phyloP scores from a whole-genome alignment of 2,797 vertebrate genomes.

The Mus caroli region DNA sequence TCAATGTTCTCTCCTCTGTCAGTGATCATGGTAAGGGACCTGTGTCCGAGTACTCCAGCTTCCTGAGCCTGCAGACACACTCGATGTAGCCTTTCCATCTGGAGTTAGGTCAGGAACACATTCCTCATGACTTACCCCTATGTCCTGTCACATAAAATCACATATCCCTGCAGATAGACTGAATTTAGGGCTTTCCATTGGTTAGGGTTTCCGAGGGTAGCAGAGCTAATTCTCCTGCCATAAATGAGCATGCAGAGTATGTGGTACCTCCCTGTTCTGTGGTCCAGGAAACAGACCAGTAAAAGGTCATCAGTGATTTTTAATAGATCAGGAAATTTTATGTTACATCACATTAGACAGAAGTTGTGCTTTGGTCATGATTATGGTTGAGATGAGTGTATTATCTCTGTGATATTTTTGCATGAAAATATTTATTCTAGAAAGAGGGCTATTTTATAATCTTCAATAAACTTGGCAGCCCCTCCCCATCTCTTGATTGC shows the following conservation, averaged over 20 bases:
- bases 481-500: not conserved
- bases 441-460: not conserved
- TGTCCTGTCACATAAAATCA: not conserved
- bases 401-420: not conserved
- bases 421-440: not conserved
- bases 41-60: fast-evolving
- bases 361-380: not conserved
- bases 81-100: not conserved
- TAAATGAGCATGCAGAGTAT: not conserved
- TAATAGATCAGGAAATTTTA: not conserved
- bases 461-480: not conserved
- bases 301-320: not conserved
- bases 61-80: not conserved
- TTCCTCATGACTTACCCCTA: not conserved
- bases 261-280: not conserved
- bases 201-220: not conserved
- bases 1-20: not conserved
- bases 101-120: not conserved
- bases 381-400: not conserved
- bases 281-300: not conserved
- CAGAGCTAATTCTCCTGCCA: not conserved
- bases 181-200: not conserved
- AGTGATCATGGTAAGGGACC: not conserved
- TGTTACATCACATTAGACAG: not conserved
- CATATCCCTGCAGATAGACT: not conserved